Evolutionary conservation across 2,888 invertebrate species (phyloP), one percentile per base, ranked within the genome.

Genomic region (Capitulum mitella): DNA sequence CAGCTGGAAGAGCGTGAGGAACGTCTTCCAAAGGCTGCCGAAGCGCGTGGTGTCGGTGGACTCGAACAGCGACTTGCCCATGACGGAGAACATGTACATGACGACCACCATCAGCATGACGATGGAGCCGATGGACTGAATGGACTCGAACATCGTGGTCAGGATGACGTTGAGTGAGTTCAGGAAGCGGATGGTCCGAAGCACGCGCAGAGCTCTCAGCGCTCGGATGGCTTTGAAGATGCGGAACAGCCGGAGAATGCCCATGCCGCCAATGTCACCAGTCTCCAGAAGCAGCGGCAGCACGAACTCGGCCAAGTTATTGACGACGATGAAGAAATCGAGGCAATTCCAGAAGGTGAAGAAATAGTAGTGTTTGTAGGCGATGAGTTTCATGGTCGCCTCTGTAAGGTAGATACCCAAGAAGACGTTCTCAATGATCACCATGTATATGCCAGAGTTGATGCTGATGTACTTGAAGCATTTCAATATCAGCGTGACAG

Each of bases 1-100:
- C 37, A 87, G 84, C 81, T 87, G 87, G 79, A 87, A 86, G 12
- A 85, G 84, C 3, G 85, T 85, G 32, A 87, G 83, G 83, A 87
- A 83, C 26, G 86, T 84, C 84, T 85, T 77, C 78, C 82, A 80
- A 26, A 85, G 74, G 77, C 81, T 82, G 26, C 84, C 84, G 78
- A 85, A 85, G 40, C 82, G 80, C 12, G 81, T 78, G 0, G 82
- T 83, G 79, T 82, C 83, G 19, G 79, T 79, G 64, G 83, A 82
- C 22, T 80, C 81, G 78, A 84, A 85, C n/a, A 85, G 74, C 22
- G 83, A 84, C 64, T 84, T 80, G 0, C 85, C 85, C 74, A 85
- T 82, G 22, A 85, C 84, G 34, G 85, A 84, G 81, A 85, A 85
- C 78, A 84, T 84, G 82, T 84, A 85, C 78, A 85, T 83, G 79